Evolutionary conservation across 35 echinoderm and acorn worm genomes (phyloP).

Genomic region (Amphiura filiformis): DNA sequence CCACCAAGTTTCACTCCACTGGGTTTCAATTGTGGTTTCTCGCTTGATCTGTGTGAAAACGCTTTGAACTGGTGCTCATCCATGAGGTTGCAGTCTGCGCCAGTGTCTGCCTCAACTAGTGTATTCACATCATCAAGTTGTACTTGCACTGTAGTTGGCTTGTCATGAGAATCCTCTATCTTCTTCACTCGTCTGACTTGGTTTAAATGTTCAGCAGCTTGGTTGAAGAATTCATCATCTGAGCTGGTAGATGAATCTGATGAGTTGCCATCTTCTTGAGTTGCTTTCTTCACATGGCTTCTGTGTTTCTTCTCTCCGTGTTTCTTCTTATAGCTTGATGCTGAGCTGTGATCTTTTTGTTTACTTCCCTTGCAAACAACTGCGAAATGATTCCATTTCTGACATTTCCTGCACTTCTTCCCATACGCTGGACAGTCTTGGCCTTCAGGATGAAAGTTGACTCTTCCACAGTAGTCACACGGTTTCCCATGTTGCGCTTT

Average conservation of each 20-base stretch:
- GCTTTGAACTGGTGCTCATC: conserved; percentile 51
- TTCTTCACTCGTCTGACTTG: not conserved
- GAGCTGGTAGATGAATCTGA: conserved; percentile 11
- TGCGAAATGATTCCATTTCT: conserved; percentile 41
- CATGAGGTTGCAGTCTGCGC: conserved; percentile 61
- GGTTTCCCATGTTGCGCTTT: not conserved
- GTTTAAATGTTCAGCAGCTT: conserved; percentile 3
- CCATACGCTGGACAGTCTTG: conserved; percentile 51
- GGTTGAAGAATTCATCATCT: conserved; percentile 19
- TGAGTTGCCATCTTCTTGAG: not conserved
- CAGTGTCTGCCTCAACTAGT: not conserved
- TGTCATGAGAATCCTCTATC: not conserved
- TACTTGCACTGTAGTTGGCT: not conserved
- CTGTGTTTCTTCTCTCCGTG: not conserved
- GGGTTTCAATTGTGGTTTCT: not conserved
- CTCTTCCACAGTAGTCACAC: conserved; percentile 49
- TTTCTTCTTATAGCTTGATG: not conserved
- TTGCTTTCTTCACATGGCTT: conserved; percentile 22
- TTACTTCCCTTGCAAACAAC: conserved; percentile 20
- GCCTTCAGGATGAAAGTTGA: not conserved
- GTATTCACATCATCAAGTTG: conserved; percentile 1
- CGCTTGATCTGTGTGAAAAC: conserved; percentile 33
- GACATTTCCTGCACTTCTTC: conserved; percentile 29
- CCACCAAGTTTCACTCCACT: conserved; percentile 21
- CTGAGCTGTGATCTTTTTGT: not conserved